Evolutionary conservation across 1,140 invertebrate species (phyloP), one percentile per base, ranked within the genome.

Genomic region (Leucophenga varia): DNA sequence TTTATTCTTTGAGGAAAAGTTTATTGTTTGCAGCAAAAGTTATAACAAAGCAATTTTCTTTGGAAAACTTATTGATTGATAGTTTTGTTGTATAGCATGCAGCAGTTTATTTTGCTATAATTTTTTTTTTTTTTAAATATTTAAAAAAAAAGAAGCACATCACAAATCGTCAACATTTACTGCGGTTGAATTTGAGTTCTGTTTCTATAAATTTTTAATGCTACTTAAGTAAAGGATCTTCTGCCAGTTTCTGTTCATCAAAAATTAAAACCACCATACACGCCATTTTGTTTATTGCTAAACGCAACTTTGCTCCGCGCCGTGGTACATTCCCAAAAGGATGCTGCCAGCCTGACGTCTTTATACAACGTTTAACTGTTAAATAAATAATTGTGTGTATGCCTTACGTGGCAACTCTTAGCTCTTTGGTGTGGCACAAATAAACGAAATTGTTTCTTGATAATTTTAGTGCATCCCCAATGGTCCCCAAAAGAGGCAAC

Each of bases 381-480:
- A 67, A 67, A 67, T 67, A 67, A 67, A 63, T 67, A 67, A 67
- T 67, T 57, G 25, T 28, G 12, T 7, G 25, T 7, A 6, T 12
- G 25, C 25, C 25, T n/a, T 4, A 34, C n/a, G n/a, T n/a, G n/a
- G n/a, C n/a, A n/a, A n/a, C n/a, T n/a, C n/a, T n/a, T n/a, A n/a
- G n/a, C n/a, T n/a, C n/a, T n/a, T n/a, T n/a, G n/a, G 45, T 34
- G n/a, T n/a, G 6, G 44, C 54, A 49, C 48, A 68, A 60, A 64
- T 70, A 67, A 70, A 57, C 57, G 68, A 67, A 71, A 71, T 71
- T 67, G 67, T 71, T 70, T 71, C 59, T 71, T 71, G 67, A 71
- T 71, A 59, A 71, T 64, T 67, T 70, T 64, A 64, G 59, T 71
- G 59, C 65, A 57, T n/a, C 63, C 63, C 63, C 67, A 63, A 59